These are phyloP conservation scores for Pachyseris speciosa DNA, from an alignment of 64 coral and sea anemone genomes.

Conservation along the genomic window DNA sequence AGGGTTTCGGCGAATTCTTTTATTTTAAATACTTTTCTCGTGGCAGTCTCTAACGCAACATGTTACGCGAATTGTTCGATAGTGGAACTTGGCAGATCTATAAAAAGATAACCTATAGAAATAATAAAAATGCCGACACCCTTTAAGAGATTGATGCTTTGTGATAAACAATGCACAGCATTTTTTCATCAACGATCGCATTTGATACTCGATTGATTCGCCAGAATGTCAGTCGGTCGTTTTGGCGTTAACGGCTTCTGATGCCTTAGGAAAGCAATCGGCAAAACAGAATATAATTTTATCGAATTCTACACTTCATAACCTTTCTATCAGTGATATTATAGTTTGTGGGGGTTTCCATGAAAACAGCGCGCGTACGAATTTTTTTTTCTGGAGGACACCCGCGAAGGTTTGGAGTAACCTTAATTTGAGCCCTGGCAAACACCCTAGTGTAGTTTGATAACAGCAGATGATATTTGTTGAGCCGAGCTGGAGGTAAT, in stretches of 20 bases:
- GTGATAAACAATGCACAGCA: background rate
- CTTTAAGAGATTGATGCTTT: background rate
- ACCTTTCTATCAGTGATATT: background rate
- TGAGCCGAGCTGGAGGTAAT: too few relatives aligned
- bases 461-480: too few relatives aligned
- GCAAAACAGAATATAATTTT: background rate
- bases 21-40: background rate
- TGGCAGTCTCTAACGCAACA: background rate
- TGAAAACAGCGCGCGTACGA: background rate
- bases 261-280: background rate
- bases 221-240: background rate
- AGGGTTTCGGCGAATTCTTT: background rate
- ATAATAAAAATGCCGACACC: background rate
- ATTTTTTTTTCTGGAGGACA: too few relatives aligned
- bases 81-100: background rate
- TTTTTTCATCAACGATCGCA: background rate
- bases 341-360: background rate
- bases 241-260: background rate
- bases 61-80: background rate
- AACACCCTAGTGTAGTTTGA: too few relatives aligned
- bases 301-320: background rate
- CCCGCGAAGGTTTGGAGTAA: too few relatives aligned
- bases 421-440: too few relatives aligned
- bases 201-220: background rate
- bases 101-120: background rate